Conservation (phyloP, 2,888 invertebrate genomes). For the Strigamia maritima region DNA sequence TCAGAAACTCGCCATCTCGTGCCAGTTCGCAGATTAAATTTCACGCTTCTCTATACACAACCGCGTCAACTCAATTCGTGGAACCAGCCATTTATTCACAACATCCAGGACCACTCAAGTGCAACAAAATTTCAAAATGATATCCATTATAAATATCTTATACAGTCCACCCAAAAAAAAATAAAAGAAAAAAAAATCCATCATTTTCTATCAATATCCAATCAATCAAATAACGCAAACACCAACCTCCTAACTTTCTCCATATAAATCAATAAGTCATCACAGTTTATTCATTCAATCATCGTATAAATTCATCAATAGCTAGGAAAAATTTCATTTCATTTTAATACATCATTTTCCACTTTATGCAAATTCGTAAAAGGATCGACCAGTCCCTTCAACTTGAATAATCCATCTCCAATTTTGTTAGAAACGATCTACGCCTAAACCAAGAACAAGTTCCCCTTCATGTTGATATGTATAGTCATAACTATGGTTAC, state of each 20-base stretch:
- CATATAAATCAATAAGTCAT: neutral
- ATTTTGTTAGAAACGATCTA: too few species aligned
- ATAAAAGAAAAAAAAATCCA: neutral
- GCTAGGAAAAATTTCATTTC: neutral
- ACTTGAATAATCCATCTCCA: too few species aligned
- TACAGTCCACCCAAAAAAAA: neutral
- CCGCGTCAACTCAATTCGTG: neutral
- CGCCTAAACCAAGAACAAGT: too few species aligned
- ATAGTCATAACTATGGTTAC: too few species aligned
- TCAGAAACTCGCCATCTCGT: neutral
- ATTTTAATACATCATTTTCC: neutral
- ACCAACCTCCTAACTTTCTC: neutral
- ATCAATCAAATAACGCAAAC: neutral
- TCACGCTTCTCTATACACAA: slow-evolving; percentile 4
- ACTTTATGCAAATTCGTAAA: neutral
- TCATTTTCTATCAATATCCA: neutral
- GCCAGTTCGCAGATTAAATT: neutral
- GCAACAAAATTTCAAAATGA: neutral
- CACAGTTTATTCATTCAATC: neutral
- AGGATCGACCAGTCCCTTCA: too few species aligned
- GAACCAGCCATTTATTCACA: slow-evolving; percentile 4
- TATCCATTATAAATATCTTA: neutral
- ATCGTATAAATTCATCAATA: neutral
- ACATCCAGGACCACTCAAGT: neutral
- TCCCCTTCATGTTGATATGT: too few species aligned